Conservation (phyloP, 2,113 vertebrate species). For the Antechinus stuartii region DNA sequence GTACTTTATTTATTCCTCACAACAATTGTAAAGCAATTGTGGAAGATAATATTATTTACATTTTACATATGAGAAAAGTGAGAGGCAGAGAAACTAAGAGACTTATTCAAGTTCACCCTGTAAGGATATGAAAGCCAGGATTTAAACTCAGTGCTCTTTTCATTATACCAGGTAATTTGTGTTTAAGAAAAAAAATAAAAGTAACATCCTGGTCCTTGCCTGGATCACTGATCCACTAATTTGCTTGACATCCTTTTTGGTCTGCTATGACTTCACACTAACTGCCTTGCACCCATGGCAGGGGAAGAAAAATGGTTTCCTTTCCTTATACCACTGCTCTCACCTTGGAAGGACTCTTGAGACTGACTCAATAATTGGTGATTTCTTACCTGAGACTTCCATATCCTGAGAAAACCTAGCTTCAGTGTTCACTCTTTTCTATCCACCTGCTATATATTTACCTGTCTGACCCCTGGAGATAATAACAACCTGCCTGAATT, state of each 20-base stretch:
- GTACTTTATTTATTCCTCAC: not conserved
- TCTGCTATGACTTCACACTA: not conserved
- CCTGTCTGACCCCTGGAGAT: too few species aligned
- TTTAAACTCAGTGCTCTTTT: not conserved
- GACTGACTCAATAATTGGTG: too few species aligned
- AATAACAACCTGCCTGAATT: too few species aligned
- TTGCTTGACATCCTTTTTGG: not conserved
- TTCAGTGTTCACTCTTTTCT: too few species aligned
- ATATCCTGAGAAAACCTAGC: too few species aligned
- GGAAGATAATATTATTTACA: not conserved
- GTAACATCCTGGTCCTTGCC: not conserved
- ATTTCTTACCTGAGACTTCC: too few species aligned
- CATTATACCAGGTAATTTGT: not conserved
- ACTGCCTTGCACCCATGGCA: not conserved
- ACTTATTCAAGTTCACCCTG: not conserved
- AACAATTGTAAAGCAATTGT: not conserved
- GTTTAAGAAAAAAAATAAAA: not conserved
- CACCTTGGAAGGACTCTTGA: too few species aligned
- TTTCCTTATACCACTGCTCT: not conserved
- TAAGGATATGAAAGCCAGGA: not conserved
- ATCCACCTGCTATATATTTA: too few species aligned
- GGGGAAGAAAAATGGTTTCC: not conserved
- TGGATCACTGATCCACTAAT: not conserved
- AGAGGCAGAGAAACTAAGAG: not conserved
- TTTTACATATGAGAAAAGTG: not conserved